These are phyloP conservation scores for Mimumesa dahlbomi DNA, from an alignment of 2,888 invertebrate genomes.

Conservation along the genomic window DNA sequence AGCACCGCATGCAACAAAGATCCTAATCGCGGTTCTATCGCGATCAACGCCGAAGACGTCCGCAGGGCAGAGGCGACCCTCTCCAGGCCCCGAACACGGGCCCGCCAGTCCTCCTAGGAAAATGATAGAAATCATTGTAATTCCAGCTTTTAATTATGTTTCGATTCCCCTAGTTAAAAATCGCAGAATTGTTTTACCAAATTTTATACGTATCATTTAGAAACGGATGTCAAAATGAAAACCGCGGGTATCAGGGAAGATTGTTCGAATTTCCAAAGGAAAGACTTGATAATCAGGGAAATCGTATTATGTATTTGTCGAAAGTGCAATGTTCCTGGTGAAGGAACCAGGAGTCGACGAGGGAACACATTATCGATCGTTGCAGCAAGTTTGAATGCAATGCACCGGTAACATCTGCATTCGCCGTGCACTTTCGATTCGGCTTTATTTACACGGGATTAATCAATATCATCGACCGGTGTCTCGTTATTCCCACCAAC, in stretches of 20 bases:
- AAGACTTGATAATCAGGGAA: too few relatives aligned
- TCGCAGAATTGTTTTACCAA: too few relatives aligned
- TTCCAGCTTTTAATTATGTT: too few relatives aligned
- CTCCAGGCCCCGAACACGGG: conserved; percentile 83
- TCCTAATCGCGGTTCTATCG: conserved; percentile 84
- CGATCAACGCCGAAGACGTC: conserved; percentile 81
- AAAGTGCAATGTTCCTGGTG: not conserved
- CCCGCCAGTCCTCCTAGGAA: conserved; percentile 82
- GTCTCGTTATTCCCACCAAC: conserved; percentile 2
- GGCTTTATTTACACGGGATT: conserved; percentile 27
- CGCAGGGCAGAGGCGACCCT: conserved; percentile 82
- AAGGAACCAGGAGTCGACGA: conserved; percentile 39
- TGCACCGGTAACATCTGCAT: conserved; percentile 59
- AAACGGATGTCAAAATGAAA: too few relatives aligned
- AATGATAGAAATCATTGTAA: too few relatives aligned
- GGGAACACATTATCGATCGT: conserved; percentile 61
- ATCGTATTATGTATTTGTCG: too few relatives aligned
- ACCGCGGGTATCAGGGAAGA: too few relatives aligned
- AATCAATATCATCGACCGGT: conserved; percentile 18
- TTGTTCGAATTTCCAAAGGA: too few relatives aligned
- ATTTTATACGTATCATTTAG: too few relatives aligned
- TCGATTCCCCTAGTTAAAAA: too few relatives aligned
- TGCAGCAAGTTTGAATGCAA: conserved; percentile 48
- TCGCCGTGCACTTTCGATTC: conserved; percentile 30
- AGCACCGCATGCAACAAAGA: conserved; percentile 85